A percentile compares a stretch with the other conserved stretches of the same genome.
Evolutionary conservation across 2,113 vertebrate species (phyloP).

Genomic region (Oxygymnocypris stewartii): DNA sequence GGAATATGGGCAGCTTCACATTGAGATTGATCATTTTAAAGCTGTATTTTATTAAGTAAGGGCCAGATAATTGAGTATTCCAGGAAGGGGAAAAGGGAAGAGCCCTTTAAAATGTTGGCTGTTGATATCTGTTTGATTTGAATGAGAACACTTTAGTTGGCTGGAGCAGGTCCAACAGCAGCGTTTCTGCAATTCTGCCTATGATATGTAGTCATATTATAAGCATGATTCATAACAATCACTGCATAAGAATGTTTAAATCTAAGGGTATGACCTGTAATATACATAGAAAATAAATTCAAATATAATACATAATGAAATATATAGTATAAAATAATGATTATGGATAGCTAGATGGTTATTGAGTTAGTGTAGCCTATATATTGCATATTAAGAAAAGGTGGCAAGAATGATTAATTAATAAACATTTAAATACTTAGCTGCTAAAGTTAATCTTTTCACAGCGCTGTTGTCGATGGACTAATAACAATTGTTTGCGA

Average conservation of each 20-base stretch:
- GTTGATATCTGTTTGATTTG: slow-evolving; percentile 24
- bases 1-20: slow-evolving; percentile 4
- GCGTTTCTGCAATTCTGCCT: background rate
- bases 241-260: background rate
- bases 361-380: too few species aligned
- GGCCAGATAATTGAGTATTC: slow-evolving; percentile 42
- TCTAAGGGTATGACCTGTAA: background rate
- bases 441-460: too few species aligned
- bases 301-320: too few species aligned
- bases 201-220: too few species aligned
- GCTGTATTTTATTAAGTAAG: slow-evolving; percentile 44
- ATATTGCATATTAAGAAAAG: too few species aligned
- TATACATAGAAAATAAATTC: background rate
- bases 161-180: slow-evolving; percentile 23
- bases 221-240: background rate
- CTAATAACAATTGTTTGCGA: too few species aligned
- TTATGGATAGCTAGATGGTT: too few species aligned
- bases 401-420: too few species aligned
- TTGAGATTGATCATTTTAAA: slow-evolving; percentile 37
- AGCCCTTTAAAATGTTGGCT: slow-evolving; percentile 33
- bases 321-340: too few species aligned
- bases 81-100: slow-evolving; percentile 30
- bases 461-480: too few species aligned
- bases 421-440: too few species aligned
- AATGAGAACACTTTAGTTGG: slow-evolving; percentile 34